Conservation (phyloP, 2,888 invertebrate species). For the Tenthredo scrophulariae region DNA sequence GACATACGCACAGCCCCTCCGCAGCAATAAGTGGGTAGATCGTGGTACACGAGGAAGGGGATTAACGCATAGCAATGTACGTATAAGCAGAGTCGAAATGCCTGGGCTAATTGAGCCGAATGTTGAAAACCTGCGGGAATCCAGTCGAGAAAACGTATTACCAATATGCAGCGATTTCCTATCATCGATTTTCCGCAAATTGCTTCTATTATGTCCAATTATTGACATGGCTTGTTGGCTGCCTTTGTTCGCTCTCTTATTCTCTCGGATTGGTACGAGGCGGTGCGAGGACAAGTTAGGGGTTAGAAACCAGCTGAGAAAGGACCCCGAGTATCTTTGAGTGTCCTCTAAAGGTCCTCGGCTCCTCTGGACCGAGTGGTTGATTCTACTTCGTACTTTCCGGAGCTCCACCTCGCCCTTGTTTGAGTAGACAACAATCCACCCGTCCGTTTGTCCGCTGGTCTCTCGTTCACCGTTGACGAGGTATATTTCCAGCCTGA, state of each 20-base stretch:
- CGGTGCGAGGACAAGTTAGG: conserved; percentile 23
- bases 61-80: not conserved
- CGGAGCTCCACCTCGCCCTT: conserved; percentile 56
- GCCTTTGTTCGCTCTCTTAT: not conserved
- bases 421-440: conserved; percentile 55
- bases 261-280: conserved; percentile 6
- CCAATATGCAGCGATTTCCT: conserved; percentile 68
- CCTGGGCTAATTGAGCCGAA: conserved; percentile 40
- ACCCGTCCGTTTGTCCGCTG: not conserved
- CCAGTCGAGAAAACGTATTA: conserved; percentile 38
- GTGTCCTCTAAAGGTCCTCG: conserved; percentile 29
- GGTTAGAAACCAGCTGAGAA: conserved; percentile 8
- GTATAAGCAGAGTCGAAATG: not conserved
- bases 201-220: conserved; percentile 75
- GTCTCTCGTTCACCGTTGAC: not conserved
- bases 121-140: conserved; percentile 45
- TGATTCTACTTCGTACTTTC: conserved; percentile 24
- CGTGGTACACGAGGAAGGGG: not conserved
- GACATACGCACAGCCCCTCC: not conserved
- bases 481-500: not conserved
- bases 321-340: conserved; percentile 34
- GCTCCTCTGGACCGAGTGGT: conserved; percentile 24
- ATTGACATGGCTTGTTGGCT: conserved; percentile 67
- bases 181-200: conserved; percentile 75
- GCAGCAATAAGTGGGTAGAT: conserved; percentile 52